phyloP scores from a whole-genome alignment of 1,140 invertebrate genomes.

The Drosophila nannoptera region DNA sequence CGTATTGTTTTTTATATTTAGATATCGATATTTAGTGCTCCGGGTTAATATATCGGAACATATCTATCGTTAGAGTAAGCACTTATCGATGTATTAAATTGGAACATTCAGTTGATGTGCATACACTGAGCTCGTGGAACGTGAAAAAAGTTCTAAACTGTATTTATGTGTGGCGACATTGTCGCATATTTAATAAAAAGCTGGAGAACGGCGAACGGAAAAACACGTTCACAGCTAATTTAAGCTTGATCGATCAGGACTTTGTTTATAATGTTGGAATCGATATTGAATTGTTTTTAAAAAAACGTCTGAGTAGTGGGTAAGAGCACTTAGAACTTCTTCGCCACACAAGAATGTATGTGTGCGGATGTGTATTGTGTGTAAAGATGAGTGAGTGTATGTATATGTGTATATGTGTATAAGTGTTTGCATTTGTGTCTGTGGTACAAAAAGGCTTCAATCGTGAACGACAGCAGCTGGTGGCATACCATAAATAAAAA shows the following conservation, averaged over 20 bases:
- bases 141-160: constrained; percentile 54
- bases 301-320: constrained; percentile 66
- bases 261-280: constrained; percentile 76
- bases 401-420: constrained; percentile 21
- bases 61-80: neutral
- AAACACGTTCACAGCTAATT: constrained; percentile 52
- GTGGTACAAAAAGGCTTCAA: constrained; percentile 18
- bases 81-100: constrained; percentile 10
- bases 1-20: neutral
- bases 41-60: neutral
- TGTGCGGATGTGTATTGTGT: constrained; percentile 40
- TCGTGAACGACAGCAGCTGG: constrained; percentile 44
- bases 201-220: constrained; percentile 63
- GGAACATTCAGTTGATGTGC: constrained; percentile 23
- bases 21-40: constrained; percentile 9
- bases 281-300: constrained; percentile 74
- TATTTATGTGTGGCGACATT: constrained; percentile 60
- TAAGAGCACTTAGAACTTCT: constrained; percentile 67
- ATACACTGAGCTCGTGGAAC: constrained; percentile 32
- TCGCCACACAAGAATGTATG: constrained; percentile 56
- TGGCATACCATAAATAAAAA: constrained; percentile 21
- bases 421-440: constrained; percentile 24
- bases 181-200: constrained; percentile 69
- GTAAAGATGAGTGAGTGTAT: constrained; percentile 23
- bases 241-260: constrained; percentile 74